These are phyloP conservation scores for Mustela lutreola DNA, from an alignment of 2,113 vertebrate species.

Conservation along the genomic window DNA sequence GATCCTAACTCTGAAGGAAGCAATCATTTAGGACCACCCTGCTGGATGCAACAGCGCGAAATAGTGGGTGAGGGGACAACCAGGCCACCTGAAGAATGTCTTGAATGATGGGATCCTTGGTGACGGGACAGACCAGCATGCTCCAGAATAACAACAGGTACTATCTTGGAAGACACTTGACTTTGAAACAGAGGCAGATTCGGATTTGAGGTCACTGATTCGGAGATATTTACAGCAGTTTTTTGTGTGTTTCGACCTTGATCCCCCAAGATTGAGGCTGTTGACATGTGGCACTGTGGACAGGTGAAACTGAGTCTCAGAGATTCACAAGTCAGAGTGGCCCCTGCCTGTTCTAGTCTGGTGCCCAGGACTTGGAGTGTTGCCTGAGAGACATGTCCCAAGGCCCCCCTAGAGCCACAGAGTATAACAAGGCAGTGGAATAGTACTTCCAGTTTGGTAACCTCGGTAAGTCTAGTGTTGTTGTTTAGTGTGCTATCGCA, in stretches of 20 bases:
- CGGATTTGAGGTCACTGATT: background rate
- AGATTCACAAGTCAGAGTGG: slow-evolving; percentile 4
- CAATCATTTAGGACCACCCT: background rate
- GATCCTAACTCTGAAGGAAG: slow-evolving; percentile 50
- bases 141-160: slow-evolving; percentile 54
- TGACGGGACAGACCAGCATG: background rate
- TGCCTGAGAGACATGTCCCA: background rate
- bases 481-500: slow-evolving; percentile 31
- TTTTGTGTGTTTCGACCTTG: background rate
- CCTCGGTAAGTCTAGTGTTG: slow-evolving; percentile 29
- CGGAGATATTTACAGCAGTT: background rate
- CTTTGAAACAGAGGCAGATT: slow-evolving; percentile 61
- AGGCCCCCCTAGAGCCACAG: background rate
- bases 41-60: background rate
- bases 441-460: background rate
- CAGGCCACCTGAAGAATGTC: background rate
- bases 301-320: slow-evolving; percentile 31
- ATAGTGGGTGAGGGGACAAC: background rate
- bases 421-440: background rate
- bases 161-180: slow-evolving; percentile 24
- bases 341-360: background rate
- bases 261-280: background rate
- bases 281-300: background rate
- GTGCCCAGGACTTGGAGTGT: background rate
- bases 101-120: background rate